Conservation (phyloP, 2,797 vertebrate species). For the Ptychobarbus kaznakovi region DNA sequence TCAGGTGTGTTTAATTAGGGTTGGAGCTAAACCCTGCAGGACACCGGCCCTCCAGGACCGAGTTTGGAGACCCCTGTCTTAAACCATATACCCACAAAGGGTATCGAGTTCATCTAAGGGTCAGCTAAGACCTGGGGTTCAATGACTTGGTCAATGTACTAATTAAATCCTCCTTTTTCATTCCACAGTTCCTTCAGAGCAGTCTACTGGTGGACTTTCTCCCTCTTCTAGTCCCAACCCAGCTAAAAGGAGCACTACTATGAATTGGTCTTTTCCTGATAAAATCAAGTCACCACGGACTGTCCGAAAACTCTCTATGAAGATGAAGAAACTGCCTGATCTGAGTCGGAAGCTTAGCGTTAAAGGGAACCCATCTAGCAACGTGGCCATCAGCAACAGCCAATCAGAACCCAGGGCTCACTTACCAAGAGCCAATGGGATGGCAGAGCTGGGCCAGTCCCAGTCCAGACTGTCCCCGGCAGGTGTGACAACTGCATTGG, state of each 20-base stretch:
- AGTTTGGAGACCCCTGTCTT: no score
- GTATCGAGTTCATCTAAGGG: background rate
- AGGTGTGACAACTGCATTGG: conserved; percentile 65
- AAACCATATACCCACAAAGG: background rate
- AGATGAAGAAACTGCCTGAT: conserved; percentile 97
- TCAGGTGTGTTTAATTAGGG: no score
- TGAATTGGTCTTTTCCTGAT: conserved; percentile 97
- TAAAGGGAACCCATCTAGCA: conserved; percentile 84
- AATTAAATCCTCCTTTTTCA: conserved; percentile 50
- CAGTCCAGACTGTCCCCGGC: conserved; percentile 75
- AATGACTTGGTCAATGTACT: background rate
- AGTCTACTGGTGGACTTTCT: conserved; percentile 79
- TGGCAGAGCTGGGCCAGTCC: conserved; percentile 69
- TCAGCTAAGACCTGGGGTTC: background rate
- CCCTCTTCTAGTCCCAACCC: conserved; percentile 91
- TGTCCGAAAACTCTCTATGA: conserved; percentile 97
- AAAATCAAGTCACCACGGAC: conserved; percentile 98
- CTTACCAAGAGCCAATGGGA: conserved; percentile 72
- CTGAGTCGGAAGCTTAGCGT: conserved; percentile 93
- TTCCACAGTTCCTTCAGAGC: conserved; percentile 76
- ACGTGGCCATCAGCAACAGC: conserved; percentile 50
- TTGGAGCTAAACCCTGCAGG: no score
- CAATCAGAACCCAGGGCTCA: conserved; percentile 76
- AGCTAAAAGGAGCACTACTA: conserved; percentile 89
- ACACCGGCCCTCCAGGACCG: no score